Conservation (phyloP, 1,140 invertebrate species). For the Drosophila hydei region DNA sequence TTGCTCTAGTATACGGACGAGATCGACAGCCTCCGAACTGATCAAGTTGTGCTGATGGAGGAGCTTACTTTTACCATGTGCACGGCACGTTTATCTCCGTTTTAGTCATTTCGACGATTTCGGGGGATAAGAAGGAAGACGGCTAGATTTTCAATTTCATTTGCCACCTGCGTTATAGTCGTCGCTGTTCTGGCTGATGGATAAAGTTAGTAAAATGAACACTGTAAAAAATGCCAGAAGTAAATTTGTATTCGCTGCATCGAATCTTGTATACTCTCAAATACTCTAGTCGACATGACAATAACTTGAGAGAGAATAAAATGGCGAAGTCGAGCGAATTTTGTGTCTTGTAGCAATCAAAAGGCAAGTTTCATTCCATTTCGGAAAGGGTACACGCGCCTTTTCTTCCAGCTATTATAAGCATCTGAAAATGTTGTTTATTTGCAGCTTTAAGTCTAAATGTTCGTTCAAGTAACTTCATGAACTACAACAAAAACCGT, state of each 20-base stretch:
- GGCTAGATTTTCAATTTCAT: slow-evolving; percentile 19
- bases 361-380: too few relatives aligned
- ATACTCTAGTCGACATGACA: too few relatives aligned
- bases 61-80: neutral
- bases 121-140: neutral
- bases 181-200: slow-evolving; percentile 4
- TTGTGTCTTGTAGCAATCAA: too few relatives aligned
- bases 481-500: slow-evolving; percentile 37
- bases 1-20: too few relatives aligned
- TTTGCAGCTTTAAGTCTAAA: slow-evolving; percentile 1
- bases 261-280: neutral
- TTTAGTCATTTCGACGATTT: neutral
- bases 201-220: slow-evolving; percentile 3
- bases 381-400: neutral
- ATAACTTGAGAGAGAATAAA: too few relatives aligned
- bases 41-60: neutral
- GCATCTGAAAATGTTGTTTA: neutral
- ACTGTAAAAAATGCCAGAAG: neutral
- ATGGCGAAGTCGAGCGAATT: too few relatives aligned
- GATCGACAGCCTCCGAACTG: too few relatives aligned
- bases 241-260: neutral
- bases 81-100: too few relatives aligned
- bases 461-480: neutral
- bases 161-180: slow-evolving; percentile 12
- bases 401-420: neutral